Evolutionary conservation across 2,888 invertebrate species (phyloP), one percentile per base, ranked within the genome.

Genomic region (Drosophila flavopinicola): DNA sequence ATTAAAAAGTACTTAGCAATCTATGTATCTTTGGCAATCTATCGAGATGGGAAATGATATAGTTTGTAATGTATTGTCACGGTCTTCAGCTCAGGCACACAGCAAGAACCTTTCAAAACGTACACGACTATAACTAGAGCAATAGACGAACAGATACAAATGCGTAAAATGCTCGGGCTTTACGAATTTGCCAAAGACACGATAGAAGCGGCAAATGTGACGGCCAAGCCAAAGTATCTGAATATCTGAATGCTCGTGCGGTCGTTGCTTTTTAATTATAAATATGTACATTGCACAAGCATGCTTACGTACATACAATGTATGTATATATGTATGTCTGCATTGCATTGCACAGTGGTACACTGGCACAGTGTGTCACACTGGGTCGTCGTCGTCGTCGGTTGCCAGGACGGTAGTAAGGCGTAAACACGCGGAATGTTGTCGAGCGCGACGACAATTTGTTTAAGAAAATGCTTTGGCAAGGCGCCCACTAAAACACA

Each of bases 391-490:
- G 41, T 20, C 45, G 52, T 56, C 17, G 53, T 15, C 25, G 56
- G 27, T 24, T 49, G 76, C 48, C 54, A 73, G 67, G 60, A 64
- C 64, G 72, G 76, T 68, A 73, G 83, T 73, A 75, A 65, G 45
- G 64, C 83, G 75, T 80, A 79, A 86, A 74, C 86, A 74, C 64
- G 67, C 67, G 87, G 88, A 89, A 89, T 89, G 80, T 88, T 87
- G 89, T 88, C 84, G 88, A 88, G 89, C 87, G 78, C 89, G 87
- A 86, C 89, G 88, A 88, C 84, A 88, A 88, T 88, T 89, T 88
- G 88, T 89, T 88, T 85, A 71, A 78, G 71, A 86, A 88, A 80
- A 87, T 78, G 88, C 71, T 88, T 20, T 88, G 88, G 88, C 88
- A 78, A 64, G 29, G 65, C 78, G 88, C 88, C 88, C 88, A 89